phyloP scores from a whole-genome alignment of 2,113 vertebrate genomes.

The Taurulus bubalis region DNA sequence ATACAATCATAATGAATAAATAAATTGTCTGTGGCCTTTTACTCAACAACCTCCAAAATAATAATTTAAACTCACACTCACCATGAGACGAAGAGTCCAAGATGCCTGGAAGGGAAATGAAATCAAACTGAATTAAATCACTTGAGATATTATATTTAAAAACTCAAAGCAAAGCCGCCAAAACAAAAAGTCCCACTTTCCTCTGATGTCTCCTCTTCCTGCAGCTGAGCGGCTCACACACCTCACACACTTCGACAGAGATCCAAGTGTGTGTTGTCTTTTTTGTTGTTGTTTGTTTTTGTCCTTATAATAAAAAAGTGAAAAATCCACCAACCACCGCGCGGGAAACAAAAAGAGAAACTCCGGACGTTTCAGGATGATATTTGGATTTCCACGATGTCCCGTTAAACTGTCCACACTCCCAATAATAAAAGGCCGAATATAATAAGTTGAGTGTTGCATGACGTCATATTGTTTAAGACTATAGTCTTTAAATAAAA shows the following conservation, averaged over 20 bases:
- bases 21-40: slow-evolving; percentile 10
- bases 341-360: neutral
- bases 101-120: neutral
- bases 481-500: neutral
- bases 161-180: too few species aligned
- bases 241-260: neutral
- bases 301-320: neutral
- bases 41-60: neutral
- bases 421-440: neutral
- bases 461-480: neutral
- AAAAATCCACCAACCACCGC: neutral
- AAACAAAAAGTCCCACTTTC: neutral
- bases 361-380: neutral
- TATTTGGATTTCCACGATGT: neutral
- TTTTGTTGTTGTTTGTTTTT: too few species aligned
- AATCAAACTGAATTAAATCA: neutral
- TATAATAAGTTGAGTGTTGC: neutral
- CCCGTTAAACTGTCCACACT: neutral
- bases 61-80: slow-evolving; percentile 19
- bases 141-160: neutral
- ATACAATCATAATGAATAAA: neutral
- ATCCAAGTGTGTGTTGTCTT: too few species aligned
- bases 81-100: slow-evolving; percentile 12
- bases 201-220: neutral
- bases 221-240: neutral